Evolutionary conservation across 2,113 vertebrate genomes (phyloP), one percentile per base, ranked within the genome.

Genomic region (Sardina pilchardus): DNA sequence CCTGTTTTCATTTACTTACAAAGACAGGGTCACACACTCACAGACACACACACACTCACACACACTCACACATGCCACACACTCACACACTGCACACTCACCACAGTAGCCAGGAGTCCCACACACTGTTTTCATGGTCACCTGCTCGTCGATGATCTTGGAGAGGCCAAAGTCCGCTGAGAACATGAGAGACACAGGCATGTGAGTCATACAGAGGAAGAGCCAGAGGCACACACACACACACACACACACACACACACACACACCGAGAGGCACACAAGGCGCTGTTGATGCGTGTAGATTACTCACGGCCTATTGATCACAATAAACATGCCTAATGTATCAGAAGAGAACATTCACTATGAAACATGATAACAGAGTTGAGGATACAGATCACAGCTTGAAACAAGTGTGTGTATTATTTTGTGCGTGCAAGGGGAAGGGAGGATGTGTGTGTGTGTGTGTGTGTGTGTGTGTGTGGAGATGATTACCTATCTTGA

Each of bases 91-190:
- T 39, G 4, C 39, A 14, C 0, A 30, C 95, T 96, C 91, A 97
- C 97, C 97, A 1, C 97, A 98, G 89, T 97, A 98, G 14, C 96
- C 97, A 0, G 97, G 97, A 0, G 97, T 98, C 6, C 97, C 96
- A 0, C 97, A 98, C 39, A 97, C 94, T 0, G 96, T 98, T 93
- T 97, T 98, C 97, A 97, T 97, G 34, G 96, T 96, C 83, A 96
- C 95, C 90, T 97, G 96, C 0, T 98, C 96, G 6, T 97, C 96
- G 75, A 97, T 92, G 86, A 97, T 97, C 90, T 97, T 98, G 86
- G 97, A 97, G 7, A 97, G 94, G 44, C 97, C 97, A 0, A 98
- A 98, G 93, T 97, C 97, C 0, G 97, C 97, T 97, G 93, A 44
- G 85, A 43, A 87, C 47, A 89, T 71, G 0, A 71, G 34, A 71